phyloP scores from a whole-genome alignment of 2,888 invertebrate species.

The Scaptomyza reducta region DNA sequence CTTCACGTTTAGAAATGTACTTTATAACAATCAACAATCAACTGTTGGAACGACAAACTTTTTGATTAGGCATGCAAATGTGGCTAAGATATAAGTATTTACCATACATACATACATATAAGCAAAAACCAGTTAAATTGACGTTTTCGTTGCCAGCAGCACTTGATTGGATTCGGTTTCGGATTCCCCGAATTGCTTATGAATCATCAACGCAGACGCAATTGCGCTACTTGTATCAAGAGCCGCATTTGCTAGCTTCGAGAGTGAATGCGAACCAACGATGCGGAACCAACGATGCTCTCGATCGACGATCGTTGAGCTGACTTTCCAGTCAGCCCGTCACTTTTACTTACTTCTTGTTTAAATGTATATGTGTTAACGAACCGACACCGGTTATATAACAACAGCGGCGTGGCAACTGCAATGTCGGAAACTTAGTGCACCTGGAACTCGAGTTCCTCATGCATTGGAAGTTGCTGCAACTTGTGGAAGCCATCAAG shows the following conservation, averaged over 20 bases:
- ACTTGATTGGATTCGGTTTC: constrained; percentile 68
- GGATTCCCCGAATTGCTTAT: constrained; percentile 80
- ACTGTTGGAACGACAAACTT: constrained; percentile 7
- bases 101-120: constrained; percentile 4
- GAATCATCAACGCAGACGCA: constrained; percentile 65
- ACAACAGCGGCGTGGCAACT: constrained; percentile 44
- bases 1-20: constrained; percentile 4
- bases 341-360: constrained; percentile 25
- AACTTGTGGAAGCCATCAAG: constrained; percentile 29
- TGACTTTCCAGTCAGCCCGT: constrained; percentile 40
- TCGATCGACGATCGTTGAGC: constrained; percentile 23
- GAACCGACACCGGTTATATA: constrained; percentile 46
- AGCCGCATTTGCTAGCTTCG: constrained; percentile 7
- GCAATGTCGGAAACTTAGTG: constrained; percentile 22
- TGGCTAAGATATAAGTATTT: constrained; percentile 2
- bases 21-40: constrained; percentile 13
- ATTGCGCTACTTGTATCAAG: constrained; percentile 31
- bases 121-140: constrained; percentile 57
- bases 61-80: constrained; percentile 17
- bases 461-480: constrained; percentile 50
- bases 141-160: constrained; percentile 44
- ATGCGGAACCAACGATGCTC: constrained; percentile 44
- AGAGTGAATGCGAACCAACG: constrained; percentile 18
- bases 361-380: constrained; percentile 6
- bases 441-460: constrained; percentile 58